Percentiles rank a stretch among this genome's conserved stretches.
Evolutionary conservation across 1,140 invertebrate species (phyloP).

Genomic region (Megalonaias nervosa): DNA sequence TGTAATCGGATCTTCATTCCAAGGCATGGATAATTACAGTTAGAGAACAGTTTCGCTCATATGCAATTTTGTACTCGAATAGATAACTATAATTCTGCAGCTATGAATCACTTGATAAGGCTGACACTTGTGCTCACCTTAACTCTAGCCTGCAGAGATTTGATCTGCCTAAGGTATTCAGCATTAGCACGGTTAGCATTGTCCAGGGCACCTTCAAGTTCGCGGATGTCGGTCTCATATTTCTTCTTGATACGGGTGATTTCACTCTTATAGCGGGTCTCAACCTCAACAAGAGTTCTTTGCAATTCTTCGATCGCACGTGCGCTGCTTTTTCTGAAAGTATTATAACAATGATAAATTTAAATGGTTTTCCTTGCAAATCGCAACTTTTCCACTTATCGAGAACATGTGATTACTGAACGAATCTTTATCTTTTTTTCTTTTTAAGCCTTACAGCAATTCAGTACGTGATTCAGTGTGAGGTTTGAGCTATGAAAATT

Average conservation of each 20-base stretch:
- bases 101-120: too few relatives aligned
- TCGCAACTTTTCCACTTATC: neutral
- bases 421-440: too few relatives aligned
- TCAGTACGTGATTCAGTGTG: neutral
- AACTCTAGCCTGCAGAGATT: slow-evolving; percentile 58
- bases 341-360: neutral
- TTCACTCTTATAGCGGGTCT: slow-evolving; percentile 70
- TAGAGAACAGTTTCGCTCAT: too few relatives aligned
- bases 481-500: too few relatives aligned
- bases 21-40: too few relatives aligned
- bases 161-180: slow-evolving; percentile 67
- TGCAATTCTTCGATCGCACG: slow-evolving; percentile 71
- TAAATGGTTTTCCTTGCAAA: neutral
- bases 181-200: slow-evolving; percentile 68
- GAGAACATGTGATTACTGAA: slow-evolving; percentile 5
- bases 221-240: slow-evolving; percentile 69
- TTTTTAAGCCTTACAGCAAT: neutral
- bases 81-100: too few relatives aligned
- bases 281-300: slow-evolving; percentile 69
- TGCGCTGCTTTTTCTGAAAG: slow-evolving; percentile 66
- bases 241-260: slow-evolving; percentile 71
- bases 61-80: too few relatives aligned
- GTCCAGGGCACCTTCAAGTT: slow-evolving; percentile 67
- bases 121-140: slow-evolving; percentile 45
- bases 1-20: too few relatives aligned